These are phyloP conservation scores for Steatornis caripensis DNA, from an alignment of 2,113 vertebrate genomes.

Conservation along the genomic window DNA sequence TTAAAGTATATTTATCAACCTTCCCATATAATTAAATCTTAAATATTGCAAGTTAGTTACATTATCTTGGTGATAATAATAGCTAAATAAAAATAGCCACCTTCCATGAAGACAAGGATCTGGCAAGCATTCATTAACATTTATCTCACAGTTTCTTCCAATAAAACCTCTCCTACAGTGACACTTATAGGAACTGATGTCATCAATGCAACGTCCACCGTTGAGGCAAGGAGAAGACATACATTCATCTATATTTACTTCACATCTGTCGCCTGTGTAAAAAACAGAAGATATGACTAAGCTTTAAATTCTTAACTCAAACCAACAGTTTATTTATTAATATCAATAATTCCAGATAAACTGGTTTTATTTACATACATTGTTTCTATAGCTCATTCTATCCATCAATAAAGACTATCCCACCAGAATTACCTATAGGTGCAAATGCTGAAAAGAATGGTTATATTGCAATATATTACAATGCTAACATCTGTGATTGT, in stretches of 20 bases:
- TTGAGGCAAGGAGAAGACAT: conserved; percentile 75
- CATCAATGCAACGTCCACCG: conserved; percentile 73
- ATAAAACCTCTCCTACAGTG: conserved; percentile 74
- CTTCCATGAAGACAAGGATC: conserved; percentile 83
- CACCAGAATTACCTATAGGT: neutral
- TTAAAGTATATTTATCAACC: conserved; percentile 67
- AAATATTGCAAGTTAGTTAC: conserved; percentile 36
- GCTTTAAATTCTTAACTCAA: neutral
- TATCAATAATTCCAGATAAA: neutral
- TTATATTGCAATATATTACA: neutral
- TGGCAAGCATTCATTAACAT: conserved; percentile 79
- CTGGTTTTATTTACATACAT: neutral
- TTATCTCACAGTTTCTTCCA: conserved; percentile 73
- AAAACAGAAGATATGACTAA: neutral
- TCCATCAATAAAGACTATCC: neutral
- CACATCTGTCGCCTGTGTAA: conserved; percentile 72
- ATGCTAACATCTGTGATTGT: neutral
- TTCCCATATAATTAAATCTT: conserved; percentile 39
- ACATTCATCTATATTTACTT: conserved; percentile 77
- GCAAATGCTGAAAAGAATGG: neutral
- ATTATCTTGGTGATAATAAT: conserved; percentile 29
- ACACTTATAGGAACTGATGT: conserved; percentile 71
- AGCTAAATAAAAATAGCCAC: conserved; percentile 64
- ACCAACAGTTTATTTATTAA: neutral
- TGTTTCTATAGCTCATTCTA: neutral